Evolutionary conservation across 2,888 invertebrate species (phyloP).

Genomic region (Crepidodera aurea): DNA sequence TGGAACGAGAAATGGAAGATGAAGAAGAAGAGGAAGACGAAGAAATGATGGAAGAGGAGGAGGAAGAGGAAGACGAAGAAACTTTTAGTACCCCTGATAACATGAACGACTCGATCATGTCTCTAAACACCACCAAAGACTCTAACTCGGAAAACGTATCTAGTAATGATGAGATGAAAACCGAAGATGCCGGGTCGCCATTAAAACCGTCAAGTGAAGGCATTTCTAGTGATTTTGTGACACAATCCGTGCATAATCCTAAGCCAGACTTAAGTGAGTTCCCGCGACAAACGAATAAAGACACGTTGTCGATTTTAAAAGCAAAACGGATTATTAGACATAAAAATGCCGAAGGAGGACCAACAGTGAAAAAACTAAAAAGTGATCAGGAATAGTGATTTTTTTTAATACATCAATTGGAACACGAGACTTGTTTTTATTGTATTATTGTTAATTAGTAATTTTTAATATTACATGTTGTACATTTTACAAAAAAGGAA

Average conservation of each 20-base stretch:
- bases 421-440: slow-evolving; percentile 4
- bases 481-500: not conserved
- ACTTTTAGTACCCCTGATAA: not conserved
- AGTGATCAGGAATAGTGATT: slow-evolving; percentile 29
- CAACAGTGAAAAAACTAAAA: slow-evolving; percentile 54
- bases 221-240: slow-evolving; percentile 42
- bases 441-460: slow-evolving; percentile 19
- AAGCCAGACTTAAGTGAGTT: slow-evolving; percentile 55
- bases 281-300: slow-evolving; percentile 52
- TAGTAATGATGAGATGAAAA: slow-evolving; percentile 30
- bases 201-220: slow-evolving; percentile 48
- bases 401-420: slow-evolving; percentile 6
- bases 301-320: slow-evolving; percentile 58
- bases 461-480: slow-evolving; percentile 8
- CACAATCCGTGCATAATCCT: slow-evolving; percentile 47
- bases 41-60: slow-evolving; percentile 40
- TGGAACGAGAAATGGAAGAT: slow-evolving; percentile 65
- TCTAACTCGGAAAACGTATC: not conserved
- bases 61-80: slow-evolving; percentile 27
- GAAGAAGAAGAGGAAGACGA: slow-evolving; percentile 50
- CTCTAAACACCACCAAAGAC: not conserved
- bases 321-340: slow-evolving; percentile 58
- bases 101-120: not conserved
- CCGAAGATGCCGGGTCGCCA: slow-evolving; percentile 33
- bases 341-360: slow-evolving; percentile 50